A percentile compares a stretch with the other conserved stretches of the same genome.
Evolutionary conservation across 2,888 invertebrate species (phyloP).

Genomic region (Cryptops parisi): DNA sequence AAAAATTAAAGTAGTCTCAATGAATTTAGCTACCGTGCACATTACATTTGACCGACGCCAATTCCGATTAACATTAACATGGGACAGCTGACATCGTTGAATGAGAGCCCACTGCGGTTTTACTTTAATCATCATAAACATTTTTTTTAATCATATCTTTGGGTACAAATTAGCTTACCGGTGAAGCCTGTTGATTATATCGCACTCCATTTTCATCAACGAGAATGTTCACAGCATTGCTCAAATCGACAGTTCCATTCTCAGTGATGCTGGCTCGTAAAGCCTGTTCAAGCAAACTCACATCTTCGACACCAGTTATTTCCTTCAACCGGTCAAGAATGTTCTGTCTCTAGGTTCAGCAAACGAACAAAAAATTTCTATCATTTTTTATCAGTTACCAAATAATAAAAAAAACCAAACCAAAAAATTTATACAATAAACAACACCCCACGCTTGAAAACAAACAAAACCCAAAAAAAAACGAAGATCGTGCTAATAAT

Average conservation of each 20-base stretch:
- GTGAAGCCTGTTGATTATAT: conserved; percentile 9
- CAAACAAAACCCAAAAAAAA: neutral
- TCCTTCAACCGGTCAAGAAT: conserved; percentile 20
- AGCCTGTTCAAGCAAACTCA: conserved; percentile 26
- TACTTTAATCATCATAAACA: neutral
- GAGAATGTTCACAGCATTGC: conserved; percentile 29
- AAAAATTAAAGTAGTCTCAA: too few species aligned
- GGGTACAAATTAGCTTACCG: neutral
- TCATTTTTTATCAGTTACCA: too few species aligned
- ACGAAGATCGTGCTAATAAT: conserved; percentile 6
- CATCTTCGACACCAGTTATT: conserved; percentile 24
- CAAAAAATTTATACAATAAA: too few species aligned
- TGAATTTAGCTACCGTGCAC: too few species aligned
- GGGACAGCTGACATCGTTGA: too few species aligned
- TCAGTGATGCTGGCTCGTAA: conserved; percentile 28
- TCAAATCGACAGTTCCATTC: conserved; percentile 28
- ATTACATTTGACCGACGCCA: too few species aligned
- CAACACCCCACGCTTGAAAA: too few species aligned
- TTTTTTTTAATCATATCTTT: neutral
- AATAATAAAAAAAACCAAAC: too few species aligned
- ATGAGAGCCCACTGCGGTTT: too few species aligned
- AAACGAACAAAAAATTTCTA: too few species aligned
- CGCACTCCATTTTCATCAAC: conserved; percentile 21
- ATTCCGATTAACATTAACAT: too few species aligned
- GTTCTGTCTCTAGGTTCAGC: conserved; percentile 18